Evolutionary conservation across 2,888 invertebrate genomes (phyloP).

Genomic region (Leucozona laternaria): DNA sequence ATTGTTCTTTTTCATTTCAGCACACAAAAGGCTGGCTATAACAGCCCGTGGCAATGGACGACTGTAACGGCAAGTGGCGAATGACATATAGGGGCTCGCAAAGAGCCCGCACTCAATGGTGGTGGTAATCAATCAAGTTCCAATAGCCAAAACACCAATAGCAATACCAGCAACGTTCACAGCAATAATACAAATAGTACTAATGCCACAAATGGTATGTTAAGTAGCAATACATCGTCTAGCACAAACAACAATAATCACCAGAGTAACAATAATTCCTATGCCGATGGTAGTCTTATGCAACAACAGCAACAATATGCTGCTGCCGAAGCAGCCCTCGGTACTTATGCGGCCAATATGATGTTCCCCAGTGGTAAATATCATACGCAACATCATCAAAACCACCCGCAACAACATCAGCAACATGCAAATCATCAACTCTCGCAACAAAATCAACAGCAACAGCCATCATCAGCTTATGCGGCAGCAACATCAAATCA

Average conservation of each 20-base stretch:
- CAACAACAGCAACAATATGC: constrained; percentile 74
- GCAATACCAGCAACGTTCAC: constrained; percentile 69
- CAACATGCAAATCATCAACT: constrained; percentile 64
- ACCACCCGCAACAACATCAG: constrained; percentile 65
- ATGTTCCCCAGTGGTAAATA: constrained; percentile 74
- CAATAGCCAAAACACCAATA: constrained; percentile 76
- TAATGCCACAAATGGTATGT: constrained; percentile 56
- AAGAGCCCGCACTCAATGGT: constrained; percentile 81
- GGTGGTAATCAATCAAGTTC: constrained; percentile 77
- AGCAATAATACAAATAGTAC: constrained; percentile 67
- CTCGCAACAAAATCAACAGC: constrained; percentile 73
- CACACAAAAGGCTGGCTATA: constrained; percentile 83
- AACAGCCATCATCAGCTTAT: constrained; percentile 70
- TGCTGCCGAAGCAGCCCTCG: constrained; percentile 69
- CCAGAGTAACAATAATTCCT: constrained; percentile 69
- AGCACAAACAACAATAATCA: constrained; percentile 67
- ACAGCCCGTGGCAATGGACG: constrained; percentile 86
- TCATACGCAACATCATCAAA: constrained; percentile 66
- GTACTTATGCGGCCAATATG: constrained; percentile 76
- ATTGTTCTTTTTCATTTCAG: constrained; percentile 77
- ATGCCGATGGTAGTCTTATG: constrained; percentile 67
- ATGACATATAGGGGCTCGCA: constrained; percentile 85
- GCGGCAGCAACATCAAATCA: constrained; percentile 68
- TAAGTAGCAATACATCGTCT: constrained; percentile 69
- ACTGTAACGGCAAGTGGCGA: constrained; percentile 86